Evolutionary conservation across 2,113 vertebrate genomes (phyloP).

Genomic region (Taurulus bubalis): DNA sequence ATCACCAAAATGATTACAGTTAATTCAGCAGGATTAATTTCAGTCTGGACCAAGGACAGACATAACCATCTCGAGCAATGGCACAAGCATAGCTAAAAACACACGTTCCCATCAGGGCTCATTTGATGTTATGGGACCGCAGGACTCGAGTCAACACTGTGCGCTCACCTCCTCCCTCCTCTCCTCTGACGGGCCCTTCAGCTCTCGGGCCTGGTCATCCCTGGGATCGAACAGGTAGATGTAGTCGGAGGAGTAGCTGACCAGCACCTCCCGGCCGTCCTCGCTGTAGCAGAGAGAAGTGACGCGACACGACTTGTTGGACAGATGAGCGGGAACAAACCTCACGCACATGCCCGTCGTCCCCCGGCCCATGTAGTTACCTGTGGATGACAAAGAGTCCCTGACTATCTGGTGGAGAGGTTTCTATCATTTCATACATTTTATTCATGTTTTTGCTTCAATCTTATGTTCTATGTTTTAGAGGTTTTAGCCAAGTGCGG

Average conservation of each 20-base stretch:
- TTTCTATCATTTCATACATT: too few relatives aligned
- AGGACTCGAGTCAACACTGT: background rate
- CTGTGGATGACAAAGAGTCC: conserved; percentile 68
- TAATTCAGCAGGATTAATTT: background rate
- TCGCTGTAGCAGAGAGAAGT: conserved; percentile 98
- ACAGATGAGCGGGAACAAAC: conserved; percentile 94
- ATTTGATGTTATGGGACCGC: background rate
- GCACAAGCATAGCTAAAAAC: background rate
- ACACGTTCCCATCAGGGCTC: background rate
- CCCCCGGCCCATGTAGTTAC: conserved; percentile 94
- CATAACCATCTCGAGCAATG: background rate
- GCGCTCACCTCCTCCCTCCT: conserved; percentile 92
- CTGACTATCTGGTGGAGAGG: background rate
- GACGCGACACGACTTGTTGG: conserved; percentile 96
- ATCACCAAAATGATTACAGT: background rate
- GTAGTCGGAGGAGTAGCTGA: conserved; percentile 99
- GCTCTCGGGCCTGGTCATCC: conserved; percentile 94
- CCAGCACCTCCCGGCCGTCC: conserved; percentile 96
- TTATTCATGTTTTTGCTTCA: background rate
- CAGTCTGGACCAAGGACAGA: background rate
- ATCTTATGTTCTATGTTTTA: background rate
- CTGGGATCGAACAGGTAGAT: conserved; percentile 98
- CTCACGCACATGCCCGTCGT: conserved; percentile 96
- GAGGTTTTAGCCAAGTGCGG: background rate
- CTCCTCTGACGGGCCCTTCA: conserved; percentile 93